These are phyloP conservation scores for Pangasius sanitwongsei DNA, from an alignment of 2,797 vertebrate species.

Conservation along the genomic window DNA sequence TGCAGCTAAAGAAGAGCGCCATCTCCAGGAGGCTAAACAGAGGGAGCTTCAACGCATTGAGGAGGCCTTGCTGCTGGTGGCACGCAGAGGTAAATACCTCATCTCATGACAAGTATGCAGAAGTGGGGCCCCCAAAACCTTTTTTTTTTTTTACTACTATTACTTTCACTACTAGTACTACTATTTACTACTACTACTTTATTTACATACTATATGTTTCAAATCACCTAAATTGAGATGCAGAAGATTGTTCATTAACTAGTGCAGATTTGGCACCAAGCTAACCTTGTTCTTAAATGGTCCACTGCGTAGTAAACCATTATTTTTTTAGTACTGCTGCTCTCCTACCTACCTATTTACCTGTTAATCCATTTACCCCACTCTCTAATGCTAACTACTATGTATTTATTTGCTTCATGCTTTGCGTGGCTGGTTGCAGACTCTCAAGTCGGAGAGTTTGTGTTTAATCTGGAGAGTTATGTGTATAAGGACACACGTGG, in stretches of 20 bases:
- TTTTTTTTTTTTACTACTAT: not conserved
- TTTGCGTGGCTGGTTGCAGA: constrained; percentile 71
- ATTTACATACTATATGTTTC: too few relatives aligned
- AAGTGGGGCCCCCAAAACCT: not conserved
- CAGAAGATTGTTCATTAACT: not conserved
- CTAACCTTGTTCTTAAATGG: not conserved
- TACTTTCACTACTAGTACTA: too few relatives aligned
- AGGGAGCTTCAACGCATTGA: constrained; percentile 91
- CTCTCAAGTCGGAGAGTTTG: constrained; percentile 80
- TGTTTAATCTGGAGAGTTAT: constrained; percentile 88
- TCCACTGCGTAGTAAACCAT: not conserved
- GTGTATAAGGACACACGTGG: constrained; percentile 88
- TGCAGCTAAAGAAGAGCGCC: constrained; percentile 88
- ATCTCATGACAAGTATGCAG: not conserved
- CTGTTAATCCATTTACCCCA: not conserved
- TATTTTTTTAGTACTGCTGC: not conserved
- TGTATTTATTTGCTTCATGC: constrained; percentile 78
- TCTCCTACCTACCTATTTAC: not conserved
- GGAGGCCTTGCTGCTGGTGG: constrained; percentile 85
- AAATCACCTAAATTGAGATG: not conserved
- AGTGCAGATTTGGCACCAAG: too few relatives aligned
- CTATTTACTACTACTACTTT: too few relatives aligned
- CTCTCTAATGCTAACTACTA: constrained; percentile 48
- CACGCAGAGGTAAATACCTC: constrained; percentile 82
- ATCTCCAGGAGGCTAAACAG: constrained; percentile 89